Conservation (phyloP, 2,888 invertebrate genomes). For the Lutraria lutraria region DNA sequence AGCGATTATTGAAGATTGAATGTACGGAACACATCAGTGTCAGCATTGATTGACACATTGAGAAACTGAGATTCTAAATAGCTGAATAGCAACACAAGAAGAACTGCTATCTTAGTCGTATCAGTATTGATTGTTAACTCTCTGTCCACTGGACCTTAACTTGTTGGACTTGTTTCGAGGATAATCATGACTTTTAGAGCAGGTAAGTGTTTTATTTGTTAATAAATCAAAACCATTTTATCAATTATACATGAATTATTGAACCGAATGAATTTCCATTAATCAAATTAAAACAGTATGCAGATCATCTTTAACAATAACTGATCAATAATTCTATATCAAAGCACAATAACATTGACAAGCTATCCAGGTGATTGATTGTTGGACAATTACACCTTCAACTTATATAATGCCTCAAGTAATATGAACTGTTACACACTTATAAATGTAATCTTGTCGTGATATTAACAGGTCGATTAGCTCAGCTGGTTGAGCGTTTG, state of each 20-base stretch:
- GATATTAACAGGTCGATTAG: too few species aligned
- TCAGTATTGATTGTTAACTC: constrained; percentile 1
- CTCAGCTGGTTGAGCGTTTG: too few species aligned
- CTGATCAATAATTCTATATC: background rate
- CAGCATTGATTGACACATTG: constrained; percentile 17
- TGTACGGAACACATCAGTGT: background rate
- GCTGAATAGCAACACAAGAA: background rate
- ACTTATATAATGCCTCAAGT: background rate
- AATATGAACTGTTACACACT: too few species aligned
- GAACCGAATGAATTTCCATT: background rate
- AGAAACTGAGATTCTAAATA: constrained; percentile 13
- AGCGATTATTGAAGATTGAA: background rate
- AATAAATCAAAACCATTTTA: background rate
- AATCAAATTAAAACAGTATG: background rate
- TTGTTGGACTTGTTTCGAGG: background rate
- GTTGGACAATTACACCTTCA: background rate
- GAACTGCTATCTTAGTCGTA: background rate
- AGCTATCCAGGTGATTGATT: background rate
- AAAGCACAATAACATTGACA: background rate
- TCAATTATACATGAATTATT: background rate
- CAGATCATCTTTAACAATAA: background rate
- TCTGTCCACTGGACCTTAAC: background rate
- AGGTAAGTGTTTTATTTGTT: background rate
- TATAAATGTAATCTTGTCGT: too few species aligned
- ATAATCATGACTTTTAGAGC: constrained; percentile 9